Evolutionary conservation across 2,113 vertebrate species (phyloP).

Genomic region (Grammomys surdaster): DNA sequence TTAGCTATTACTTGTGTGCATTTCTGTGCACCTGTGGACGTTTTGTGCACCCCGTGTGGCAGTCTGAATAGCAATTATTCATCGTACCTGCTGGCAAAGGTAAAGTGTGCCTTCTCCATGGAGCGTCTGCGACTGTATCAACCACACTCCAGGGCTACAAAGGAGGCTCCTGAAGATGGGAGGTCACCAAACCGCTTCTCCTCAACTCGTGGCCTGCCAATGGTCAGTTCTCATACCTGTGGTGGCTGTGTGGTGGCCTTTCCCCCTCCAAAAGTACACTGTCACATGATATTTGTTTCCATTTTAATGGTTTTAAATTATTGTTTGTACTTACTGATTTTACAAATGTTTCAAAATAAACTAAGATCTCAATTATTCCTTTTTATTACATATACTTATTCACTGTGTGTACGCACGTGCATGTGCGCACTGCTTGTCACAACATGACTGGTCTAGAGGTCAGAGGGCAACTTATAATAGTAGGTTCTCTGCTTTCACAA

Average conservation of each 20-base stretch:
- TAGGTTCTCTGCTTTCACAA: neutral
- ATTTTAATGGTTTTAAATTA: constrained; percentile 40
- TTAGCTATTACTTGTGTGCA: neutral
- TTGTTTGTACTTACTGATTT: neutral
- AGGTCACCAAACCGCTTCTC: neutral
- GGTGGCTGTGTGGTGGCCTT: neutral
- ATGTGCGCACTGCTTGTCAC: neutral
- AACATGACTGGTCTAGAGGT: no score
- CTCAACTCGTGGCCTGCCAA: neutral
- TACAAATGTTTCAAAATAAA: constrained; percentile 18
- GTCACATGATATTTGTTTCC: neutral
- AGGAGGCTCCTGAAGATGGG: neutral
- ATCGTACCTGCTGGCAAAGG: neutral
- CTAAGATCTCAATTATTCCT: neutral
- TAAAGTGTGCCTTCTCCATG: neutral
- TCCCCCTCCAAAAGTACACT: neutral
- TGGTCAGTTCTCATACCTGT: neutral
- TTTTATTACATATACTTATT: neutral
- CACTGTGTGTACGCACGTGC: no score
- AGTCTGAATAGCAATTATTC: neutral
- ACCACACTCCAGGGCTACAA: neutral
- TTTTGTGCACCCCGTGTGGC: neutral
- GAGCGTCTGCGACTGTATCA: neutral
- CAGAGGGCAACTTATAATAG: neutral
- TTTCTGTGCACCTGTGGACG: neutral